Evolutionary conservation across 1,140 invertebrate species (phyloP).

Genomic region (Drosophila orosa): DNA sequence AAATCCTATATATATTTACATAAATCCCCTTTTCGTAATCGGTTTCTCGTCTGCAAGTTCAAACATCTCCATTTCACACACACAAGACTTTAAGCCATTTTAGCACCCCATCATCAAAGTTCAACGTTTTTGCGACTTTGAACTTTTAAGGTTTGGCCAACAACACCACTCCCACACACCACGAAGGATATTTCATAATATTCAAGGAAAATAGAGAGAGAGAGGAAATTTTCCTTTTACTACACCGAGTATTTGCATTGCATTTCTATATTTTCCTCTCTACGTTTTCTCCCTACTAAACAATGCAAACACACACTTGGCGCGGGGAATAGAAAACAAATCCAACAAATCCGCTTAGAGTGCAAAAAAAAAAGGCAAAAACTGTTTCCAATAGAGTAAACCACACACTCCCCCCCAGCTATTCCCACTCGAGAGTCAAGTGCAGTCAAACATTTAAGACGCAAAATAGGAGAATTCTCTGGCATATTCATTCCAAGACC

Average conservation of each 20-base stretch:
- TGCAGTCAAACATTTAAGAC: constrained; percentile 60
- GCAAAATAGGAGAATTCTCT: constrained; percentile 31
- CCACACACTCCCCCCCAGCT: constrained; percentile 5
- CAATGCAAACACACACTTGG: constrained; percentile 7
- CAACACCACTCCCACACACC: neutral
- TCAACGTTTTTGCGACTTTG: constrained; percentile 39
- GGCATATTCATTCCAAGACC: constrained; percentile 28
- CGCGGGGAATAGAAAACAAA: constrained; percentile 20
- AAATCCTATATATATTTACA: constrained; percentile 44
- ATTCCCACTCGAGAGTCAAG: constrained; percentile 55
- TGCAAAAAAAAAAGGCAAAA: constrained; percentile 44
- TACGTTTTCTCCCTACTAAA: constrained; percentile 13
- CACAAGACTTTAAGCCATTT: constrained; percentile 39
- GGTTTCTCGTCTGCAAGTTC: constrained; percentile 29
- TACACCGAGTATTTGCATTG: constrained; percentile 36
- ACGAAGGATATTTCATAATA: constrained; percentile 24
- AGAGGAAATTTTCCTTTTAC: constrained; percentile 21
- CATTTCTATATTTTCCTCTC: constrained; percentile 11
- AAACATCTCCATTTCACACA: constrained; percentile 35
- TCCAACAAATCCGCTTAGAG: constrained; percentile 56
- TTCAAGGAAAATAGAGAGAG: constrained; percentile 1
- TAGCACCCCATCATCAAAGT: constrained; percentile 21
- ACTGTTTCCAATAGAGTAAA: constrained; percentile 33
- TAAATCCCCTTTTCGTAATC: constrained; percentile 29
- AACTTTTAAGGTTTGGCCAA: constrained; percentile 43